Conservation (phyloP, 2,797 vertebrate species). For the Pseudopleuronectes americanus region DNA sequence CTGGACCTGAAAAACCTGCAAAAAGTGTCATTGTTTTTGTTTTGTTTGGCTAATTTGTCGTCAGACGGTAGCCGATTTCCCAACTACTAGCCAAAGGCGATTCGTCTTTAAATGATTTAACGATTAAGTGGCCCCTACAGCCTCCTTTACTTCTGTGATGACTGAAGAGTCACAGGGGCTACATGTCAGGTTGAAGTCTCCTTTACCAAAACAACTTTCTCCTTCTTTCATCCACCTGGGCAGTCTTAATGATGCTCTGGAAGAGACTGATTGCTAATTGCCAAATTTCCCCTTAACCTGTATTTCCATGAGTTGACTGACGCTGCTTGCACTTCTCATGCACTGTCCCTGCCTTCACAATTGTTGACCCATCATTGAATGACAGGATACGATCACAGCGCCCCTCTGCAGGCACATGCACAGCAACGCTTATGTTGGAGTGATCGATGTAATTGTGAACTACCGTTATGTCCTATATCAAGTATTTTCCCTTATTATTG, state of each 20-base stretch:
- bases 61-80: no score
- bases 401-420: constrained; percentile 19
- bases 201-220: constrained; percentile 1
- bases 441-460: constrained; percentile 18
- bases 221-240: constrained; percentile 11
- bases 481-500: constrained; percentile 25
- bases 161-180: no score
- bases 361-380: constrained; percentile 28
- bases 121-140: no score
- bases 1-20: no score
- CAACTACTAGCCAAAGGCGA: no score
- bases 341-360: constrained; percentile 10
- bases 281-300: constrained; percentile 13
- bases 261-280: constrained; percentile 3
- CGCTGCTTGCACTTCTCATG: constrained; percentile 17
- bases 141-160: no score
- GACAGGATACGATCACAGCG: constrained; percentile 22
- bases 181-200: not conserved
- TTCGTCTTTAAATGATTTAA: no score
- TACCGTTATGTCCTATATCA: not conserved
- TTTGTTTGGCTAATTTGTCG: no score
- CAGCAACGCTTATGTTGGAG: constrained; percentile 32
- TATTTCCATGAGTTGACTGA: constrained; percentile 3
- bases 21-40: no score
- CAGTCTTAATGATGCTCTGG: not conserved